Evolutionary conservation across 2,888 invertebrate genomes (phyloP), one percentile per base, ranked within the genome.

Genomic region (Criorhina ranunculi): DNA sequence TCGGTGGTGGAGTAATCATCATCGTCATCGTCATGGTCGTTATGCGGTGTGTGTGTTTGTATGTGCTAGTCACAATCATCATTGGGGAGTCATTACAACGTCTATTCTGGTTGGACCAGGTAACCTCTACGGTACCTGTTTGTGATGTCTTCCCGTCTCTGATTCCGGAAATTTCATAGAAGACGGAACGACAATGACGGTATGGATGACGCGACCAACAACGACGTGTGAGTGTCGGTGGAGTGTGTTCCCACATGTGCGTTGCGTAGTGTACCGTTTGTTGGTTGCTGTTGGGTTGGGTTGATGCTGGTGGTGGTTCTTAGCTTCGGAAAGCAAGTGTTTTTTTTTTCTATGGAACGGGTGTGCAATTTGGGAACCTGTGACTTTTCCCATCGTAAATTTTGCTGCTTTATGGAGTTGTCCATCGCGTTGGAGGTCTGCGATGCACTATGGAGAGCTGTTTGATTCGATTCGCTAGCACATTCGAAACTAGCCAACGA

Each of bases 301-400:
- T 24, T 24, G 24, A 4, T 24, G 4, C 2, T 24, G 55, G 49
- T 31, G 29, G 72, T 57, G 51, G 44, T 31, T 62, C 51, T 17
- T 40, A 46, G 40, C 60, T 76, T 59, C 17, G 57, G 51, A 24
- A 70, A 64, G 69, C 70, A 70, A 76, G 76, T 66, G 64, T 19
- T 42, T 44, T 44, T 31, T 77, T 35, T 19, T 24, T 60, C 35
- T 19, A 1, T 37, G 49, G 46, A 76, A 85, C 85, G 75, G 70
- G 66, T 76, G 76, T 70, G 80, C 80, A 85, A 85, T 79, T 85
- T 85, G 76, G 83, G 55, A 85, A 85, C 87, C 86, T 87, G 86
- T 79, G 86, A 83, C 81, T 78, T 86, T 87, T 87, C 87, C 81
- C 87, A 87, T 86, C 80, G 70, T 87, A 87, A 86, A 87, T 87